Base-by-base conservation (phyloP, 64 coral and sea anemone species). In the Exaiptasia diaphana region DNA sequence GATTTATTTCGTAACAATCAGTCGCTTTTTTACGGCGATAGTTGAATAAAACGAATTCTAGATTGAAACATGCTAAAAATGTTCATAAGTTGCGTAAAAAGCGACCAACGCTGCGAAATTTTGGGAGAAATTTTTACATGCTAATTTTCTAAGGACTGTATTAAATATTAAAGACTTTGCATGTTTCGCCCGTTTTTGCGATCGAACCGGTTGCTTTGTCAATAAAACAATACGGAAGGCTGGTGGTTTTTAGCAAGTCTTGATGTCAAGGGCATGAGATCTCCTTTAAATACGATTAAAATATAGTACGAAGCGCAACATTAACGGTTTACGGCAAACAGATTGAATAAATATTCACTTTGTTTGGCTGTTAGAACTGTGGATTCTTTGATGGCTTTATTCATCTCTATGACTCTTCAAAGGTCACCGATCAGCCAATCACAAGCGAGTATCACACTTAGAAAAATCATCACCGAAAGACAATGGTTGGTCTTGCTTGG, bases 341-440 rank as follows among this genome's bases (percentile, higher is more conserved):
- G 61, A 65, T 64, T 65, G 9, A 18, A 15, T 65, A 65, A 65
- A 65, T 65, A 65, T 2, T 65, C 30, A 33, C 1, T 62, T 14
- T 17, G 10, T 11, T 4, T 46, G 26, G 38, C 4, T 12, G 61
- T 3, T 65, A 9, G 52, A 37, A 18, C 26, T 18, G 5, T 64
- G 0, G 9, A 35, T 64, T 37, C 31, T 1, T 64, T 37, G 0
- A 5, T 3, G 30, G 1, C 13, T 64, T 64, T 20, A 64, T 36
- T 64, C 30, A 64, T 65, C 13, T 65, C 25, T 24, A 35, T 30
- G 3, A 8, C n/a, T 65, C 61, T 38, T 65, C 61, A 65, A 65
- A 65, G 61, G 61, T 65, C 61, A 65, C 31, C 61, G 11, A 24
- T 35, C n/a, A 65, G 61, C 61, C 61, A 65, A 65, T 65, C 61